phyloP scores from a whole-genome alignment of 2,888 invertebrate genomes.

The Drosophila affinis region DNA sequence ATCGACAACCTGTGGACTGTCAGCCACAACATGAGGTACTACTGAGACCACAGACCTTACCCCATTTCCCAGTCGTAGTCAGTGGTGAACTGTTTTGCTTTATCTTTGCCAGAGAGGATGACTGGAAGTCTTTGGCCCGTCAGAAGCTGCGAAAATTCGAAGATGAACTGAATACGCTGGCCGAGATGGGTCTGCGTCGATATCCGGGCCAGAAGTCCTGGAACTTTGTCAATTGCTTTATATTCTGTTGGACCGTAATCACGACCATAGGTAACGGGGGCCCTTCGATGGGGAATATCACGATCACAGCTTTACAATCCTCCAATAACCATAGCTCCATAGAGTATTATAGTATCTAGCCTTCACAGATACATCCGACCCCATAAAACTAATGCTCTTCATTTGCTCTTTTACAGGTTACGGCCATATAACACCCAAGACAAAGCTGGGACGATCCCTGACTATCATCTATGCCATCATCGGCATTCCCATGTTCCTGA shows the following conservation, averaged over 20 bases:
- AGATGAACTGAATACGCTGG: conserved; percentile 92
- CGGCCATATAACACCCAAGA: conserved; percentile 97
- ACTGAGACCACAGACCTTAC: conserved; percentile 16
- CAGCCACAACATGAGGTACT: conserved; percentile 89
- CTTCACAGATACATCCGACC: not conserved
- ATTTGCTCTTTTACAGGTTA: conserved; percentile 89
- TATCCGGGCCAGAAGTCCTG: conserved; percentile 94
- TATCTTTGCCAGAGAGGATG: conserved; percentile 88
- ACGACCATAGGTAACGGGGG: conserved; percentile 92
- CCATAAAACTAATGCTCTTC: not conserved
- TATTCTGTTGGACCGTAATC: conserved; percentile 93
- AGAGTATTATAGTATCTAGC: not conserved
- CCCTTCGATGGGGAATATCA: conserved; percentile 7
- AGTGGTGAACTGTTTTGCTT: conserved; percentile 16
- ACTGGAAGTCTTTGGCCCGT: conserved; percentile 94
- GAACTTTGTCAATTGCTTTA: conserved; percentile 94
- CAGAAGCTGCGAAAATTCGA: conserved; percentile 93
- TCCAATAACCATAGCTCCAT: not conserved
- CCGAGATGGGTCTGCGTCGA: conserved; percentile 92
- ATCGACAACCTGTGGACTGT: conserved; percentile 92
- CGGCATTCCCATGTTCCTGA: conserved; percentile 97
- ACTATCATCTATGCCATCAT: conserved; percentile 97
- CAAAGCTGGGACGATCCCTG: conserved; percentile 91
- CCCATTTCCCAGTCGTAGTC: not conserved
- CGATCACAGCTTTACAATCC: not conserved